Evolutionary conservation across 2,113 vertebrate genomes (phyloP).

Genomic region (Clarias gariepinus): DNA sequence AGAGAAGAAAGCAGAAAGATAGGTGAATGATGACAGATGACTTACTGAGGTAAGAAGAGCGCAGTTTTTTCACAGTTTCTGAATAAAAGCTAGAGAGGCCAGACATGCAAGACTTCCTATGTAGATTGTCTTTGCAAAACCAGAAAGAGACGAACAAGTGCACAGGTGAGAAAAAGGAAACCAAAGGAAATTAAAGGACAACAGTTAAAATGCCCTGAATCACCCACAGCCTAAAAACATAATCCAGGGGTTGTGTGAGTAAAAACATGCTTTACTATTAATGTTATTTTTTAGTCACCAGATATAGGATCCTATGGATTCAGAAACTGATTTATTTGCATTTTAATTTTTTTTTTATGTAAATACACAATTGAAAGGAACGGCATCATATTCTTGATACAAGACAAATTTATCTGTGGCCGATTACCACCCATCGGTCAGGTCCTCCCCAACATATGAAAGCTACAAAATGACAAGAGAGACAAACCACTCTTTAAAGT

Average conservation of each 20-base stretch:
- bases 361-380: not conserved
- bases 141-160: slow-evolving; percentile 70
- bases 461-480: no score
- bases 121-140: slow-evolving; percentile 82
- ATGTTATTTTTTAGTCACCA: not conserved
- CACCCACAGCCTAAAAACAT: slow-evolving; percentile 48
- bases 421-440: not conserved
- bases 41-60: slow-evolving; percentile 89
- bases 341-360: not conserved
- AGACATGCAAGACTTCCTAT: slow-evolving; percentile 80
- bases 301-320: not conserved
- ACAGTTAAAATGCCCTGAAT: slow-evolving; percentile 40
- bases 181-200: slow-evolving; percentile 63
- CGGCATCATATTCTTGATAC: not conserved
- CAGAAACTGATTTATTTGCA: not conserved
- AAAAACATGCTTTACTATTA: not conserved
- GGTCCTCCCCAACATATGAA: not conserved
- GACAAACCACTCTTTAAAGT: no score
- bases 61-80: slow-evolving; percentile 91
- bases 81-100: slow-evolving; percentile 75
- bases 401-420: not conserved
- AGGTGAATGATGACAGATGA: slow-evolving; percentile 64
- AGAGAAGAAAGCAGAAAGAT: slow-evolving; percentile 19
- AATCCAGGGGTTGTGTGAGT: not conserved
- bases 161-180: slow-evolving; percentile 66